Evolutionary conservation across 2,888 invertebrate species (phyloP).

Genomic region (Sminthurides aquaticus): DNA sequence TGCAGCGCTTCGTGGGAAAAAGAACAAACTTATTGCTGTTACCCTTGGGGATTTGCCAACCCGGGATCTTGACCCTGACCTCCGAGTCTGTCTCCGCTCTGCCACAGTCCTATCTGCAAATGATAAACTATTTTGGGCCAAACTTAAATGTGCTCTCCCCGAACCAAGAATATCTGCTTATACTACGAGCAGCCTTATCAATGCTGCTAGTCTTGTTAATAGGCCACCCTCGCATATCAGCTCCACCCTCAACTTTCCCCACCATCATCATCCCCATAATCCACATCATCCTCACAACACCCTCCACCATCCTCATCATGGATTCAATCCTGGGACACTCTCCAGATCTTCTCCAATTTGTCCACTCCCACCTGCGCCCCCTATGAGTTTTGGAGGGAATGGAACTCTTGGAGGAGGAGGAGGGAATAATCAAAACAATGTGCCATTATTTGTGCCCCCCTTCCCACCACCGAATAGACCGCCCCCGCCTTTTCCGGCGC

Average conservation of each 20-base stretch:
- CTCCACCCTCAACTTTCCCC: conserved; percentile 3
- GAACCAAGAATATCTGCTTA: conserved; percentile 52
- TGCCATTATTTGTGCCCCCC: conserved; percentile 39
- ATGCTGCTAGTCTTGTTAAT: background rate
- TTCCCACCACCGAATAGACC: conserved; percentile 42
- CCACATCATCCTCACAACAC: conserved; percentile 17
- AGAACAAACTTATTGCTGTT: conserved; percentile 71
- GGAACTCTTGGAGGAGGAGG: background rate
- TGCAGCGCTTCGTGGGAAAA: conserved; percentile 54
- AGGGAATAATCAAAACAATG: conserved; percentile 15
- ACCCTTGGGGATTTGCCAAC: conserved; percentile 82
- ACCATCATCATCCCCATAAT: conserved; percentile 22
- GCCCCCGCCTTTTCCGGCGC: conserved; percentile 42
- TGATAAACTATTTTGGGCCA: conserved; percentile 94
- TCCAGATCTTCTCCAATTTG: conserved; percentile 3
- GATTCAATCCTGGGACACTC: background rate
- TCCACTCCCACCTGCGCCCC: background rate
- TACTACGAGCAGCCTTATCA: conserved; percentile 1
- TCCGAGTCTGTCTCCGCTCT: conserved; percentile 72
- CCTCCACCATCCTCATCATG: background rate
- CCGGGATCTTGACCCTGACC: conserved; percentile 80
- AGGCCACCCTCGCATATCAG: conserved; percentile 9
- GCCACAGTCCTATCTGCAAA: conserved; percentile 89
- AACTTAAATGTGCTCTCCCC: conserved; percentile 83
- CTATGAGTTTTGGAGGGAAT: background rate